Conservation (phyloP, 2,113 vertebrate genomes). For the Eurypyga helias region DNA sequence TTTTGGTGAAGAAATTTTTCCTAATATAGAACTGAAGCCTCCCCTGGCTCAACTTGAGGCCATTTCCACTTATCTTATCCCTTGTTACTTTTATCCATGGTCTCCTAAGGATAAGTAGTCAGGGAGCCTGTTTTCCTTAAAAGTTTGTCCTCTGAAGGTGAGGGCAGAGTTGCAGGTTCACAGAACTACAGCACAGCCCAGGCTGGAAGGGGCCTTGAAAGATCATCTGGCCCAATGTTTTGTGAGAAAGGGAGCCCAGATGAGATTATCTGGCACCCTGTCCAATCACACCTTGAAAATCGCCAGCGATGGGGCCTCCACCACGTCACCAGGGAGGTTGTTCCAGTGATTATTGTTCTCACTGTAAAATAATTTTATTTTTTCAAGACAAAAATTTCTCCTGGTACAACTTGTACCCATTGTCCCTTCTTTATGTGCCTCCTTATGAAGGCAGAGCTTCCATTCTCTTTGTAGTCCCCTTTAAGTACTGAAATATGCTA, state of each 20-base stretch:
- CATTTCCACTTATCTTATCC: too few relatives aligned
- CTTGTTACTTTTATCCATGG: too few relatives aligned
- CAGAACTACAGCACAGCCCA: not conserved
- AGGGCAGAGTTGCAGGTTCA: not conserved
- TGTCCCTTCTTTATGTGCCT: not conserved
- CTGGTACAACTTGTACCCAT: rapidly evolving
- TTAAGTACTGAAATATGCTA: not conserved
- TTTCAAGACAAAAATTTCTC: not conserved
- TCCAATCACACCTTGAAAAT: not conserved
- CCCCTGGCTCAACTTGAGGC: too few relatives aligned
- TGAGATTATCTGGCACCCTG: not conserved
- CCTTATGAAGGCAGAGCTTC: not conserved
- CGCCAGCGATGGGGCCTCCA: not conserved
- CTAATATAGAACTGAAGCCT: too few relatives aligned
- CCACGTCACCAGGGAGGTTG: rapidly evolving
- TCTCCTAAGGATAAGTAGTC: not conserved
- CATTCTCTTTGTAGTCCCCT: not conserved
- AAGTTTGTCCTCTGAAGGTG: not conserved
- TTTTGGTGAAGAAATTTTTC: too few relatives aligned
- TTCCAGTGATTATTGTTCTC: not conserved
- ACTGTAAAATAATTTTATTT: not conserved
- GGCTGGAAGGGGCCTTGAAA: not conserved
- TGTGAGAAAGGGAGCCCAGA: not conserved
- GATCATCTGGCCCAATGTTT: not conserved
- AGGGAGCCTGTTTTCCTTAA: too few relatives aligned